These are phyloP conservation scores for Phaonia tiefii DNA, from an alignment of 2,888 invertebrate species.

Conservation along the genomic window DNA sequence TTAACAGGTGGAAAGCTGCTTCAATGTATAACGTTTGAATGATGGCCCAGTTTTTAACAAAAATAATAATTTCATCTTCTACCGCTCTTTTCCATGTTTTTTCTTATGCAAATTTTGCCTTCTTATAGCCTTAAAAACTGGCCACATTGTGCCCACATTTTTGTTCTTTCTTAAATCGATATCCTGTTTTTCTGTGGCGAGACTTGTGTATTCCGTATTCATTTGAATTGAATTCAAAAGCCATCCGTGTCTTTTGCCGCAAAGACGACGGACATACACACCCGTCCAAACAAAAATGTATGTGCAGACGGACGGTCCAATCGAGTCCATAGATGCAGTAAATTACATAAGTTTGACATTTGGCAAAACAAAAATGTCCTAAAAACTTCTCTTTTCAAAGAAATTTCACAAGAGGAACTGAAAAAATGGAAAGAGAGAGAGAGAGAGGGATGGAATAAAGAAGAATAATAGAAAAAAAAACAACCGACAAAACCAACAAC, in stretches of 20 bases:
- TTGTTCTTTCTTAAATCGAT: not conserved
- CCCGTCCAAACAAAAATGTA: not conserved
- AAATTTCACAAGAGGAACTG: conserved; percentile 32
- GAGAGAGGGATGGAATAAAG: no score
- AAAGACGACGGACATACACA: not conserved
- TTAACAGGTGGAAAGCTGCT: no score
- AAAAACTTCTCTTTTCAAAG: conserved; percentile 45
- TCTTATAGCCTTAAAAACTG: conserved; percentile 2
- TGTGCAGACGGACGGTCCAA: not conserved
- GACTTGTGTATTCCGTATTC: not conserved
- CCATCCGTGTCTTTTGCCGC: conserved; percentile 7
- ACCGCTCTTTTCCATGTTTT: no score
- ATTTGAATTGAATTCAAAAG: conserved; percentile 19
- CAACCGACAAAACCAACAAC: conserved; percentile 10
- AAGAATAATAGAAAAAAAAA: conserved; percentile 9
- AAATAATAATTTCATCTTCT: no score
- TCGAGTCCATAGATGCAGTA: conserved; percentile 62
- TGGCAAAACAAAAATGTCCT: conserved; percentile 46
- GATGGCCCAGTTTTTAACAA: no score
- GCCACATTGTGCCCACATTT: not conserved
- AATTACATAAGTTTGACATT: conserved; percentile 65
- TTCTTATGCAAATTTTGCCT: no score
- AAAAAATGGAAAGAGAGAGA: not conserved
- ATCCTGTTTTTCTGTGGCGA: no score
- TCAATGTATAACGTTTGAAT: no score